Conservation (phyloP, 1,140 invertebrate species). For the Latrodectus geometricus region DNA sequence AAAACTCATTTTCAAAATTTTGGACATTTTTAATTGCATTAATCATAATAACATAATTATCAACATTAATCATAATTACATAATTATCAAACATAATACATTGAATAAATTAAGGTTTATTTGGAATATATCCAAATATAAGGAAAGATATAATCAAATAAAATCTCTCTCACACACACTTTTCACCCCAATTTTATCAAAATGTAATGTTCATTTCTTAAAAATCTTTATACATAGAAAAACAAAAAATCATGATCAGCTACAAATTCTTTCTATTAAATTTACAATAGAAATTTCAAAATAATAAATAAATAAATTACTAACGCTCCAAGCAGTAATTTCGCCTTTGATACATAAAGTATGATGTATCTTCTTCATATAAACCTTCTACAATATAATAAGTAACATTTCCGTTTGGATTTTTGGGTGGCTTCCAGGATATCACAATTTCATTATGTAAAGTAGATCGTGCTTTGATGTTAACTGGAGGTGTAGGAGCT, state of each 20-base stretch:
- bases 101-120: too few relatives aligned
- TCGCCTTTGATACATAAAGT: conserved; percentile 73
- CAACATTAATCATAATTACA: too few relatives aligned
- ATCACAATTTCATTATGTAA: conserved; percentile 77
- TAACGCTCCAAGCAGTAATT: conserved; percentile 77
- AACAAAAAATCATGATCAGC: neutral
- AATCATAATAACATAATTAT: too few relatives aligned
- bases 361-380: conserved; percentile 70
- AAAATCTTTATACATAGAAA: neutral
- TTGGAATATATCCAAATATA: too few relatives aligned
- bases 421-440: conserved; percentile 80
- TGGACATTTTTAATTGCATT: too few relatives aligned
- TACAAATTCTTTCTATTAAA: neutral
- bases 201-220: neutral
- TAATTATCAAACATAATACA: too few relatives aligned
- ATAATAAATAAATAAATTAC: conserved; percentile 50
- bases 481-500: conserved; percentile 77
- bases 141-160: too few relatives aligned
- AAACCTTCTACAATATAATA: conserved; percentile 79
- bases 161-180: too few relatives aligned
- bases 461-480: conserved; percentile 73
- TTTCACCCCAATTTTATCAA: too few relatives aligned
- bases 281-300: neutral
- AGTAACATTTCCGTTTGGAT: conserved; percentile 85
- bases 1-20: too few relatives aligned